phyloP scores from a whole-genome alignment of 2,113 vertebrate genomes.

The Hassar affinis region DNA sequence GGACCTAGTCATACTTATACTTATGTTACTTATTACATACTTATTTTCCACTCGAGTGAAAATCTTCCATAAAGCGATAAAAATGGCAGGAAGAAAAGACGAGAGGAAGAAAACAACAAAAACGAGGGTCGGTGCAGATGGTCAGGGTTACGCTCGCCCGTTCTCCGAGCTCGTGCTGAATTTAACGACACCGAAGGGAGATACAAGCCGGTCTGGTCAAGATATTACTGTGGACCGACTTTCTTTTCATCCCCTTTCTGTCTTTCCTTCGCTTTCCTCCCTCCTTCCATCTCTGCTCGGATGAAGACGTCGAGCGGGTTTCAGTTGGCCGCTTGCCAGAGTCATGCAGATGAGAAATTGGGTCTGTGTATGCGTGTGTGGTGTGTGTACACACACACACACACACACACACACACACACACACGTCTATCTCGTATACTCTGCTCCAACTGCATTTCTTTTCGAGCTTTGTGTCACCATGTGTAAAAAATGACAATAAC shows the following conservation, averaged over 20 bases:
- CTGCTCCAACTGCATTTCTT: slow-evolving; percentile 10
- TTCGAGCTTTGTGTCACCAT: slow-evolving; percentile 25
- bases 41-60: too few relatives aligned
- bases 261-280: not conserved
- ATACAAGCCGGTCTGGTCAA: slow-evolving; percentile 12
- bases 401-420: slow-evolving; percentile 10
- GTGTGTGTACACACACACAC: slow-evolving; percentile 26
- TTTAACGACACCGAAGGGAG: slow-evolving; percentile 59
- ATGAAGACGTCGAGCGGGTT: slow-evolving; percentile 70
- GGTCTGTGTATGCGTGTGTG: slow-evolving; percentile 5
- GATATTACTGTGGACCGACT: not conserved
- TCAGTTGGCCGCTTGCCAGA: slow-evolving; percentile 62
- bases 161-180: not conserved
- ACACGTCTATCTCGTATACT: slow-evolving; percentile 8
- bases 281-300: slow-evolving; percentile 18
- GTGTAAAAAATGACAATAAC: slow-evolving; percentile 34
- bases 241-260: slow-evolving; percentile 5
- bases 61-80: too few relatives aligned
- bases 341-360: slow-evolving; percentile 39
- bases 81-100: too few relatives aligned
- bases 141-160: not conserved
- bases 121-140: not conserved
- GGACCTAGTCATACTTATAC: too few relatives aligned
- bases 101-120: too few relatives aligned
- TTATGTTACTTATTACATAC: too few relatives aligned